Percentiles rank a stretch among this genome's conserved stretches.
These are phyloP conservation scores for Sorex fumeus DNA, from an alignment of 2,113 vertebrate genomes.

Conservation along the genomic window DNA sequence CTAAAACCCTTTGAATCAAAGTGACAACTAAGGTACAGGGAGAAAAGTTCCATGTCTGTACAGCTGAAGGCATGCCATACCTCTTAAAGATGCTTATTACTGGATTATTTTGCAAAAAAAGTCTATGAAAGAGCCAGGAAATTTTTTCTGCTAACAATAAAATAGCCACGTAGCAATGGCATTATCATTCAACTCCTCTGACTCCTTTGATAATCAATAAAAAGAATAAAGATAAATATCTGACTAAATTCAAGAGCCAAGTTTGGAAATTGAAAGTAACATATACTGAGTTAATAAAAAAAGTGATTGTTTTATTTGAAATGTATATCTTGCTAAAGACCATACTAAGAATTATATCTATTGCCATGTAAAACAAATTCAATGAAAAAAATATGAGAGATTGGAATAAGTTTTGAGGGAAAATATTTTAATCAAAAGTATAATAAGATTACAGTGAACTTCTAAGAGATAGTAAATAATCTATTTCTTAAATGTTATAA, in stretches of 20 bases:
- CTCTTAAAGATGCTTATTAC: background rate
- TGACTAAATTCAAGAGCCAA: slow-evolving; percentile 24
- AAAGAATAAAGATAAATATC: slow-evolving; percentile 9
- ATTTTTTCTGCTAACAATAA: background rate
- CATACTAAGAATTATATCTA: background rate
- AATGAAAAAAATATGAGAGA: slow-evolving; percentile 14
- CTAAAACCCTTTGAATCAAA: background rate
- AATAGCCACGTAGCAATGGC: background rate
- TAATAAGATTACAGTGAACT: slow-evolving; percentile 1
- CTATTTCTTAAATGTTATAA: slow-evolving; percentile 30
- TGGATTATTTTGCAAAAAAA: background rate
- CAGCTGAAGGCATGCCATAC: background rate
- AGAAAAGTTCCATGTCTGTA: background rate
- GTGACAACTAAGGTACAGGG: rapidly evolving
- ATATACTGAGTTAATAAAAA: slow-evolving; percentile 44
- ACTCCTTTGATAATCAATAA: background rate
- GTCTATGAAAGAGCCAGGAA: background rate
- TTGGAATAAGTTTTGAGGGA: background rate
- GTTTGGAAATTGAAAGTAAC: slow-evolving; percentile 14
- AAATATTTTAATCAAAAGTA: slow-evolving; percentile 16
- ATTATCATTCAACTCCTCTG: background rate
- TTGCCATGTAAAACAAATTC: background rate
- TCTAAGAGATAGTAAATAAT: background rate
- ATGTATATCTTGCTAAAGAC: background rate
- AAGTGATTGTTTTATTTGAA: background rate